Evolutionary conservation across 2,888 invertebrate species (phyloP), one percentile per base, ranked within the genome.

Genomic region (Tipula helvola): DNA sequence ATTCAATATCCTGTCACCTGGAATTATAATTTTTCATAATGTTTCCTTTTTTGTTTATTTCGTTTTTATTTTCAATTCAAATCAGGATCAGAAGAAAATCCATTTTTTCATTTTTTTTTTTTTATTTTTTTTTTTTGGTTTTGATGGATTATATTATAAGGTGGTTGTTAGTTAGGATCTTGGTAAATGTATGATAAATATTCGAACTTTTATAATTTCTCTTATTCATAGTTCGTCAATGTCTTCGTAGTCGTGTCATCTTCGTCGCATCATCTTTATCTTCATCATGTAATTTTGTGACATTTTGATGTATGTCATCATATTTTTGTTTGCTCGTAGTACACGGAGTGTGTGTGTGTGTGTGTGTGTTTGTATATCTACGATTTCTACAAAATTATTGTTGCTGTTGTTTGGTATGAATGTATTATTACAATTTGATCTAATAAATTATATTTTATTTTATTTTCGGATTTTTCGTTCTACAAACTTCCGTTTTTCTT

Each of bases 281-380:
- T 16, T 57, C 52, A 57, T 71, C 28, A 71, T 71, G 71, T 71
- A 71, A 71, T 71, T 10, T 71, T 84, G n/a, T 84, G 84, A 84
- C 84, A 84, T 84, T 84, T 84, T 84, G 84, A 84, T 84, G n/a
- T 84, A 84, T 41, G 84, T 84, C 84, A 84, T 84, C 84, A 39
- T 39, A 36, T 36, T 84, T 84, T 84, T 71, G 71, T 71, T 10
- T 71, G 71, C 71, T 71, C 71, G 28, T 71, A 28, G 28, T 12
- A 13, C 28, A 7, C 28, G 28, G 28, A 28, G 28, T 28, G 28
- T 28, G 10, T 8, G 28, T 28, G 3, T 39, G 10, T 71, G 2
- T 28, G 10, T 71, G 8, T 28, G 4, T 12, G 10, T 71, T 12
- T 10, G 28, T 71, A 28, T 71, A 12, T 71, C 71, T 71, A 71